These are phyloP conservation scores for Butorides virescens DNA, from an alignment of 2,113 vertebrate species.

Conservation along the genomic window DNA sequence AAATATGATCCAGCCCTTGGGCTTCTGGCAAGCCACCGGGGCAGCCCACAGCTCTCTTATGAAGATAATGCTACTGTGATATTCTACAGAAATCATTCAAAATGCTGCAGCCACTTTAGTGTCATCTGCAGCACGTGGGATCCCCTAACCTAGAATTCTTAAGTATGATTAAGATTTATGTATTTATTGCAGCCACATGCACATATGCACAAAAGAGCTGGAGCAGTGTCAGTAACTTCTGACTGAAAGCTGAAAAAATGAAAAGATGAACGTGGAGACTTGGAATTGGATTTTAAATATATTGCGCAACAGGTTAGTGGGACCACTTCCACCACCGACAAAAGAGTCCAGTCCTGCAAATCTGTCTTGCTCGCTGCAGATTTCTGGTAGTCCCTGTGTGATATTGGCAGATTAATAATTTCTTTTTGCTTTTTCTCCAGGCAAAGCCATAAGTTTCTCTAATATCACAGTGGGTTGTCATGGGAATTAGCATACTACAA, in stretches of 20 bases:
- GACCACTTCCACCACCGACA: background rate
- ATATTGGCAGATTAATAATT: background rate
- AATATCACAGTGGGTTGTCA: background rate
- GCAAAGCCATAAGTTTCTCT: background rate
- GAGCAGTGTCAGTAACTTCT: background rate
- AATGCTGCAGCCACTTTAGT: background rate
- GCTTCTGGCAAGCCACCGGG: constrained; percentile 25
- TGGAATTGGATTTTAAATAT: background rate
- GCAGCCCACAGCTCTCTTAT: background rate
- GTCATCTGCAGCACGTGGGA: background rate
- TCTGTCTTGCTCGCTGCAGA: background rate
- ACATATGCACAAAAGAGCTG: background rate
- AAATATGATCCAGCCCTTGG: background rate
- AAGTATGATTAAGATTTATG: background rate
- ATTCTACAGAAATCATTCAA: background rate
- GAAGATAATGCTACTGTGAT: background rate
- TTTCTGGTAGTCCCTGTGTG: background rate
- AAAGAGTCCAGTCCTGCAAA: background rate
- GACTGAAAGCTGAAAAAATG: background rate
- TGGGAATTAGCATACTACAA: constrained; percentile 18
- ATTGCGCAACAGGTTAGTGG: background rate
- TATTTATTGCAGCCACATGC: background rate
- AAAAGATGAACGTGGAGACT: background rate
- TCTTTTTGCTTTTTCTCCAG: background rate
- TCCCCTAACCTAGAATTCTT: background rate